phyloP scores from a whole-genome alignment of 92 coral and sea anemone species.

The Porites divaricata region DNA sequence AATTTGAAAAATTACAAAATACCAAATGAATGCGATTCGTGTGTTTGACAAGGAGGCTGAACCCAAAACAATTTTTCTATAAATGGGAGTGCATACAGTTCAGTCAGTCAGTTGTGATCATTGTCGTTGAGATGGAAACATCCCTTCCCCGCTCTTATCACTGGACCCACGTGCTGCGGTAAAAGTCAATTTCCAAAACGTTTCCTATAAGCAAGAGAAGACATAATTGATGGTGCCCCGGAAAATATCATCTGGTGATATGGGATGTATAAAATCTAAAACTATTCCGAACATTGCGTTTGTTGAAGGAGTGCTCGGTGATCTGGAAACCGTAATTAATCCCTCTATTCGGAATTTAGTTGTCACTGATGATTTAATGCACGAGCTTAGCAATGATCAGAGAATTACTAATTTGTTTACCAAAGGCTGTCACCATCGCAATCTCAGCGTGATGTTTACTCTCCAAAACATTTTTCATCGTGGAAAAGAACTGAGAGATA shows the following conservation, averaged over 20 bases:
- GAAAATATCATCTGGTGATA: constrained; percentile 49
- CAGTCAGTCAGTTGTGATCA: constrained; percentile 2
- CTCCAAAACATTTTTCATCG: constrained; percentile 55
- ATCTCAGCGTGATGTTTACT: constrained; percentile 34
- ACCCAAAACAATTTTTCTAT: not conserved
- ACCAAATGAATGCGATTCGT: constrained; percentile 13
- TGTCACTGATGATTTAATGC: constrained; percentile 61
- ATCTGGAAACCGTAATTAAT: constrained; percentile 17
- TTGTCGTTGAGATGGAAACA: too few species aligned
- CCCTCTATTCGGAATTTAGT: constrained; percentile 34
- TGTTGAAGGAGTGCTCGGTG: constrained; percentile 16
- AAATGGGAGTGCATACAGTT: constrained; percentile 27
- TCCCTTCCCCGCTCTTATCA: constrained; percentile 23
- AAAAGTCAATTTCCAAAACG: not conserved
- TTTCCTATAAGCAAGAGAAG: not conserved
- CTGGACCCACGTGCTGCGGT: constrained; percentile 44
- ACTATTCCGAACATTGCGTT: not conserved
- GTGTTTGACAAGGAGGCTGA: constrained; percentile 13
- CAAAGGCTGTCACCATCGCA: constrained; percentile 61
- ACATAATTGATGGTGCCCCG: not conserved
- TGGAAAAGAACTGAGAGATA: constrained; percentile 40
- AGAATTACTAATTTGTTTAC: constrained; percentile 48
- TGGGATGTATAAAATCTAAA: constrained; percentile 50
- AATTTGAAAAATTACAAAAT: constrained; percentile 17
- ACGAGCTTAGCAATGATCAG: constrained; percentile 45